Evolutionary conservation across 1,140 invertebrate genomes (phyloP), one percentile per base, ranked within the genome.

Genomic region (Cotesia chilonis): DNA sequence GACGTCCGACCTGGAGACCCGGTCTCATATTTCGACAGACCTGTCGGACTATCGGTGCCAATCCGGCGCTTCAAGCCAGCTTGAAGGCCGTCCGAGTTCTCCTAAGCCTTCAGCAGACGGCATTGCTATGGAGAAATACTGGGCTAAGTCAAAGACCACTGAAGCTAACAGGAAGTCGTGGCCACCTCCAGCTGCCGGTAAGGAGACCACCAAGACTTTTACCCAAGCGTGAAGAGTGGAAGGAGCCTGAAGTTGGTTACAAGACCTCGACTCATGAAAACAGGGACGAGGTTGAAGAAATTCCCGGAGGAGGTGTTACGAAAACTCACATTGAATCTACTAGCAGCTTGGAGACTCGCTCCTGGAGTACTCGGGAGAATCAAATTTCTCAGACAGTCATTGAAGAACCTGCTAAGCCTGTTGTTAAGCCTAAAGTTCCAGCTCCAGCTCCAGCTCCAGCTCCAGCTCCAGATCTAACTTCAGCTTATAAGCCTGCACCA

Each of bases 91-190:
- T 17, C 65, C 82, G 0, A 68, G 74, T 0, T 88, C 87, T 2
- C 87, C 86, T 0, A 84, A 83, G 72, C 90, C 91, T 5, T 90
- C 90, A 1, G 87, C 88, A 0, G 90, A 91, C 78, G 90, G 83
- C 2, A 73, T 91, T 65, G 85, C 87, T 14, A 91, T 91, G 90
- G 90, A 92, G 70, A 91, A 90, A 79, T 80, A 90, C 0, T 91
- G 91, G 90, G 86, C 88, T 3, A 68, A 68, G 12, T 68, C 66
- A 12, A 89, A 89, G 66, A 90, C 90, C 78, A 64, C 83, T 0
- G 87, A 88, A 6, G 80, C 85, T 4, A 81, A 81, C 64, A 85
- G 88, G 70, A 88, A 87, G 71, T 85, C 86, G 1, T 90, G 89
- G 89, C 89, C 89, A 14, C 81, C 84, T 4, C 82, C 81, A 37